These are phyloP conservation scores for Anser cygnoides DNA, from an alignment of 2,113 vertebrate genomes.

Conservation along the genomic window DNA sequence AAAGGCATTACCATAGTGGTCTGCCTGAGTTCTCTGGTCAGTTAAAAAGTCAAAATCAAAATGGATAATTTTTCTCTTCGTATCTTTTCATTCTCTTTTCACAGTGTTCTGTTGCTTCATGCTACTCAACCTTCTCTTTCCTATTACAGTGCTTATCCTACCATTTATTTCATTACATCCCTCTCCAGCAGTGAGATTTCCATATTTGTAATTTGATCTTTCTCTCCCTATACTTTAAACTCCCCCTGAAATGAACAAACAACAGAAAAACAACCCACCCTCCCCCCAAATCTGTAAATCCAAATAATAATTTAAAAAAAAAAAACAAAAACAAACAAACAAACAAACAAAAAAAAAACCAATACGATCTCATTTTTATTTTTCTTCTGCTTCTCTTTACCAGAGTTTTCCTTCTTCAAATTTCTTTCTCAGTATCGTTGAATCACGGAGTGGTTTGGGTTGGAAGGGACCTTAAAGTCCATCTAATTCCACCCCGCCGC, in stretches of 20 bases:
- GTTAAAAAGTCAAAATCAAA: not conserved
- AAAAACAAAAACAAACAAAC: too few species aligned
- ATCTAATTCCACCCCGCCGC: too few species aligned
- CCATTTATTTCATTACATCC: not conserved
- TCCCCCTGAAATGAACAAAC: not conserved
- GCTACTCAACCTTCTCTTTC: not conserved
- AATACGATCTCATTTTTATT: not conserved
- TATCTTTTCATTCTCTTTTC: not conserved
- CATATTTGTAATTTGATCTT: not conserved
- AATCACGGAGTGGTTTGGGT: too few species aligned
- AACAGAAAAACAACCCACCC: not conserved
- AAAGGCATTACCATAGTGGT: not conserved
- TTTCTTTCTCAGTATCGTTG: not conserved
- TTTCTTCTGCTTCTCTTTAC: not conserved
- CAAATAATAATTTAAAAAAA: not conserved
- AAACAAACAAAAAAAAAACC: too few species aligned
- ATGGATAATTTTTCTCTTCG: not conserved
- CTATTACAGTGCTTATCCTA: not conserved
- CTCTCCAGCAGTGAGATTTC: not conserved
- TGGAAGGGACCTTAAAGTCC: too few species aligned
- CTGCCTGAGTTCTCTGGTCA: not conserved
- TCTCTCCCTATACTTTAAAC: not conserved
- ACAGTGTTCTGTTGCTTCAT: not conserved
- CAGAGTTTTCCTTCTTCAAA: not conserved
- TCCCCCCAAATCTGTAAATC: not conserved